These are phyloP conservation scores for Agrypnus murinus DNA, from an alignment of 2,888 invertebrate genomes.

Conservation along the genomic window DNA sequence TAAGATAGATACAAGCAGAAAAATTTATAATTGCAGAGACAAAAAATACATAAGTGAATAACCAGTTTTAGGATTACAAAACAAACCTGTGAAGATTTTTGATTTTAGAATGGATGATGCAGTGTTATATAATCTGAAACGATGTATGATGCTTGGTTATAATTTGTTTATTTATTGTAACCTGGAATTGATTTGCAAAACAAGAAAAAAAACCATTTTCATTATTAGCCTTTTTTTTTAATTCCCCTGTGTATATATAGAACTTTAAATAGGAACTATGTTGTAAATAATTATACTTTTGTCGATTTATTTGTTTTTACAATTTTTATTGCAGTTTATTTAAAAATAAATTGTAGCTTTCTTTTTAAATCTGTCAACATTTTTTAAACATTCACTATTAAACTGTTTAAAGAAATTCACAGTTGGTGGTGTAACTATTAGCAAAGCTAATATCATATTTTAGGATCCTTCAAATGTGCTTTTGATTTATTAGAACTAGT, in stretches of 20 bases:
- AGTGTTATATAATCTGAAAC: conserved; percentile 5
- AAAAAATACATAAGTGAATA: not conserved
- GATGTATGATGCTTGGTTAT: conserved; percentile 9
- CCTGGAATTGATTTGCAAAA: conserved; percentile 31
- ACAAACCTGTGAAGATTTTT: not conserved
- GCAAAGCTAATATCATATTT: no score
- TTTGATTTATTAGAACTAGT: no score
- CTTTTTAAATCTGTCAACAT: not conserved
- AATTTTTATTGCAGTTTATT: conserved; percentile 10
- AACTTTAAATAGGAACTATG: conserved; percentile 1
- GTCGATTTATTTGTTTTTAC: conserved; percentile 12
- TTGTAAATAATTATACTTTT: conserved; percentile 23
- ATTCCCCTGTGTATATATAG: conserved; percentile 8
- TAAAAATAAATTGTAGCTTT: conserved; percentile 16
- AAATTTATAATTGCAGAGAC: not conserved
- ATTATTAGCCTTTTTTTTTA: conserved; percentile 4
- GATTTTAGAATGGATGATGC: conserved; percentile 23
- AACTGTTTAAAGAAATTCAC: no score
- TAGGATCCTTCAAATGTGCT: no score
- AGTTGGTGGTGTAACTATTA: no score
- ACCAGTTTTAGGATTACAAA: conserved; percentile 8
- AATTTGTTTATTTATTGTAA: conserved; percentile 26
- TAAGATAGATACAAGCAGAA: not conserved
- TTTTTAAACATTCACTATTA: no score
- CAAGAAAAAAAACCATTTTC: not conserved